Evolutionary conservation across 2,888 invertebrate species (phyloP), one percentile per base, ranked within the genome.

Genomic region (Amiota mariae): DNA sequence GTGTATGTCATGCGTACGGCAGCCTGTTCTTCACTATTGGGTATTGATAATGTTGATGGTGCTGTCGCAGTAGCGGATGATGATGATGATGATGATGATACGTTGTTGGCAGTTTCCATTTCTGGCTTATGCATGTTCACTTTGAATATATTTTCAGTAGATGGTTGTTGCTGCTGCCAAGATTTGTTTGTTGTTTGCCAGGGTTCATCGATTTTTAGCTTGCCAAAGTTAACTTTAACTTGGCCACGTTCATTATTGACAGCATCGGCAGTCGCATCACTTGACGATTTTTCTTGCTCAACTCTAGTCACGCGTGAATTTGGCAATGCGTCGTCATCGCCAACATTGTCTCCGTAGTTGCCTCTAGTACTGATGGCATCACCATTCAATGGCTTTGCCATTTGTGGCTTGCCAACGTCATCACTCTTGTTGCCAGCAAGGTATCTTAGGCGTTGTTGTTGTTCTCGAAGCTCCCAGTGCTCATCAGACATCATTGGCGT

Each of bases 281-380:
- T 85, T 80, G 85, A 77, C 78, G 78, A 85, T 86, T 80, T 86
- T 85, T 85, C 86, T 83, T 83, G 76, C 81, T 84, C 86, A 75
- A 75, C 84, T 85, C 79, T 83, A 78, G 80, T 80, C 86, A 83
- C 82, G 80, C 85, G 83, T 81, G 82, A 80, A 80, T 82, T 82
- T 82, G 82, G 79, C 80, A 81, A 83, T 49, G 71, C 82, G 24
- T 51, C 49, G 63, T 73, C 68, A 47, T 70, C 48, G 64, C 54
- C 56, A 11, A 46, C 51, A 64, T 48, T 18, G 36, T 59, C 1
- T 15, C 61, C 8, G 51, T 59, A 13, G 70, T 70, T 66, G 48
- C 48, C 15, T 15, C 20, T 59, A 20, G 15, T 46, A 66, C 36
- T n/a, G 49, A 20, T 48, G 49, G 36, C 20, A 63, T 56, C 64